Conservation (phyloP, 35 echinoderm and acorn worm species). For the Ptychodera flava region DNA sequence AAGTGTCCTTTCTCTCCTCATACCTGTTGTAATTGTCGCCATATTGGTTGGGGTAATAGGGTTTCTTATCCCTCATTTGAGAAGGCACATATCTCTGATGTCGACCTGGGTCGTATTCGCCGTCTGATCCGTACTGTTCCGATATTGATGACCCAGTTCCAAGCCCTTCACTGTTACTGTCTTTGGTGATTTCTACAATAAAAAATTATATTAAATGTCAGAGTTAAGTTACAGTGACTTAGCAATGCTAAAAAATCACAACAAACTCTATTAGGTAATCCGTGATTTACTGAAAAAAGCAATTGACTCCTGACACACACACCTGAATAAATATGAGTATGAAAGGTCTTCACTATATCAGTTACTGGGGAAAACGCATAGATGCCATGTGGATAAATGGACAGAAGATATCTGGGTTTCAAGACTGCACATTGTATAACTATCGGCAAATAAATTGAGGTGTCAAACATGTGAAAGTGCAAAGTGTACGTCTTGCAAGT, state of each 20-base stretch:
- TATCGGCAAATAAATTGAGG: no score
- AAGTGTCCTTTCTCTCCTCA: constrained; percentile 7
- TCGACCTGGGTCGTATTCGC: neutral
- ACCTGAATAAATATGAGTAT: no score
- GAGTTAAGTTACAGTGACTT: neutral
- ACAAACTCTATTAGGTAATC: no score
- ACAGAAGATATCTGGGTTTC: no score
- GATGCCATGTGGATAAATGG: no score
- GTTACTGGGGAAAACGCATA: no score
- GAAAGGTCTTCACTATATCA: no score
- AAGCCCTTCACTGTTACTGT: neutral
- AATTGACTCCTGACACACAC: no score
- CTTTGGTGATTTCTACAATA: constrained; percentile 25
- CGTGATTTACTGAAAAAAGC: no score
- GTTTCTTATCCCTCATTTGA: neutral
- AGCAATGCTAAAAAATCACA: neutral
- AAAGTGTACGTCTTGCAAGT: no score
- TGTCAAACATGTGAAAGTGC: no score
- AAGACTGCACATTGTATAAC: no score
- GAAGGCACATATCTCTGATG: neutral
- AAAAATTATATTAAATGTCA: neutral
- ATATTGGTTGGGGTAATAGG: neutral
- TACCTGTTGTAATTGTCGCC: neutral
- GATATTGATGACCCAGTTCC: neutral
- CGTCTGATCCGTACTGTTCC: constrained; percentile 17